Evolutionary conservation across 2,113 vertebrate genomes (phyloP), one percentile per base, ranked within the genome.

Genomic region (Bambusicola thoracicus): DNA sequence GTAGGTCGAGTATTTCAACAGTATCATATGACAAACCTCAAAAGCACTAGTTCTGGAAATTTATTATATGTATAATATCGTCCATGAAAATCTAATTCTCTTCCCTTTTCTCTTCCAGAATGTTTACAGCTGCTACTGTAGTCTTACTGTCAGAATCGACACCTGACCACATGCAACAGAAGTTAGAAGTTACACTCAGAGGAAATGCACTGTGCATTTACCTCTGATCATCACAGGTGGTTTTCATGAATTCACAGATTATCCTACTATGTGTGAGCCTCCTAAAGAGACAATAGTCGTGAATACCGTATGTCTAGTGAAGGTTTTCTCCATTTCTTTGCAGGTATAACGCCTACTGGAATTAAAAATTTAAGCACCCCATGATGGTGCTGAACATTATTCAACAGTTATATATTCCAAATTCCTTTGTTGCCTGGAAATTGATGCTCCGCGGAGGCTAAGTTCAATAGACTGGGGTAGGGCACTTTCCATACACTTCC

Each of bases 251-350:
- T 85, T 51, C 41, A 68, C 41, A 46, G 63, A 8, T 32, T 63
- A 75, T 30, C 18, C 24, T 59, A 85, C 55, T 36, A 4, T 10
- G 43, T 0, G 1, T 0, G 2, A 76, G 27, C 13, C 46, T 72
- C 63, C 67, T n/a, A 38, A 5, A 58, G 22, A 44, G n/a, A 21
- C 34, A 66, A 53, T 2, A 48, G 8, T 44, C 4, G 1, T 70
- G 65, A 44, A 25, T 8, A 41, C 10, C 29, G 12, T 6, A 32
- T 2, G 9, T 11, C 36, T 36, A 24, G 7, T 12, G 7, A 46
- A 27, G 12, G 19, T 43, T 32, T 65, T 40, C 15, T 6, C 32
- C 34, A 25, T 41, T 80, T 76, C 58, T 44, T 34, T 61, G 38
- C n/a, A 89, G 15, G 36, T 48, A 0, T 27, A 13, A 41, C 34